phyloP scores from a whole-genome alignment of 2,888 invertebrate species.

The Calliopum simillimum region DNA sequence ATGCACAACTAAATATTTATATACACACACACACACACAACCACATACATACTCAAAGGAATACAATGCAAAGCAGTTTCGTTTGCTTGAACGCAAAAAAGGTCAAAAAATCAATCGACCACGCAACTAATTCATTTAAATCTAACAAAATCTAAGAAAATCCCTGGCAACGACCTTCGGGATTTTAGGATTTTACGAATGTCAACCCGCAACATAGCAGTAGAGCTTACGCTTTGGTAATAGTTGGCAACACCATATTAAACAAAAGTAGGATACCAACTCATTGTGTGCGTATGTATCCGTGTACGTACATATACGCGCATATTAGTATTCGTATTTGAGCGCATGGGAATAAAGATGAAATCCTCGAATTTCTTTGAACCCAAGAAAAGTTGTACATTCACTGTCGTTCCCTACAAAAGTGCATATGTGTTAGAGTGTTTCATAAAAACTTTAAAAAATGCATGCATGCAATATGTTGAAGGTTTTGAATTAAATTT shows the following conservation, averaged over 20 bases:
- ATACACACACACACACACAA: no score
- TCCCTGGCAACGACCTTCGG: conserved; percentile 68
- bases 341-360: not conserved
- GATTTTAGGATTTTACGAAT: conserved; percentile 68
- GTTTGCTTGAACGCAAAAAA: conserved; percentile 49
- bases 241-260: conserved; percentile 63
- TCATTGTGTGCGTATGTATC: conserved; percentile 41
- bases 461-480: no score
- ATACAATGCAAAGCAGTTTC: no score
- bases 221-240: conserved; percentile 52
- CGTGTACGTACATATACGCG: conserved; percentile 17
- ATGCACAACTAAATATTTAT: no score
- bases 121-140: conserved; percentile 68
- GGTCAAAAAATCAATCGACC: conserved; percentile 68
- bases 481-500: not conserved
- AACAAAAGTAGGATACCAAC: conserved; percentile 47
- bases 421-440: not conserved
- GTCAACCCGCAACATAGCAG: conserved; percentile 59
- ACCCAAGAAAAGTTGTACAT: not conserved
- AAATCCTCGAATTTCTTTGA: conserved; percentile 2
- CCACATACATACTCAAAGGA: no score
- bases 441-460: no score
- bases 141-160: conserved; percentile 68
- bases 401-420: not conserved
- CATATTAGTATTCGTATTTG: not conserved